Percentiles rank a stretch among this genome's conserved stretches.
phyloP scores from a whole-genome alignment of 35 echinoderm and acorn worm genomes.

The Anneissia japonica region DNA sequence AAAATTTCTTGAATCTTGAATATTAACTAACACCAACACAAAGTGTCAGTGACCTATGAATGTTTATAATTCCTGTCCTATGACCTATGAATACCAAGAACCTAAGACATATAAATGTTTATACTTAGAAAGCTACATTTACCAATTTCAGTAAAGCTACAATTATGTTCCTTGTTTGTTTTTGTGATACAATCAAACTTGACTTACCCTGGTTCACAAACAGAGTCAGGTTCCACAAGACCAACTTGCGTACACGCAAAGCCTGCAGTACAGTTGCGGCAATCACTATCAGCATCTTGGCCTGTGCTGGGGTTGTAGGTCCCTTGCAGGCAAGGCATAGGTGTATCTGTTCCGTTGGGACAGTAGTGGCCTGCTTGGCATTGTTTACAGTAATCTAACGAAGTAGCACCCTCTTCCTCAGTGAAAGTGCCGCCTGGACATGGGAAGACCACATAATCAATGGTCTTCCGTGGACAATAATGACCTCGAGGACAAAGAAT shows the following conservation, averaged over 20 bases:
- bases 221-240: conserved; percentile 72
- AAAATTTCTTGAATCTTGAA: too few relatives aligned
- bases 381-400: conserved; percentile 62
- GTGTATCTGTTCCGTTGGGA: conserved; percentile 59
- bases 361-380: conserved; percentile 87
- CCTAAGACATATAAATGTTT: too few relatives aligned
- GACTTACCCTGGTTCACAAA: conserved; percentile 81
- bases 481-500: conserved; percentile 61
- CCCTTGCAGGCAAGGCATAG: conserved; percentile 61
- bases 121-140: too few relatives aligned
- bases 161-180: too few relatives aligned
- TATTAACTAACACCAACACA: too few relatives aligned
- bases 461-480: conserved; percentile 60
- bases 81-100: too few relatives aligned
- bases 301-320: conserved; percentile 74
- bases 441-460: conserved; percentile 19
- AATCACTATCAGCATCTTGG: conserved; percentile 57
- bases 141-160: too few relatives aligned
- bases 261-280: conserved; percentile 70
- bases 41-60: too few relatives aligned
- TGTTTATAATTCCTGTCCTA: too few relatives aligned
- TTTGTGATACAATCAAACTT: too few relatives aligned
- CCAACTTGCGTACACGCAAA: conserved; percentile 56
- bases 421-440: conserved; percentile 80
- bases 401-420: conserved; percentile 70